Conservation (phyloP, 1,140 invertebrate species). For the Cydia strobilella region DNA sequence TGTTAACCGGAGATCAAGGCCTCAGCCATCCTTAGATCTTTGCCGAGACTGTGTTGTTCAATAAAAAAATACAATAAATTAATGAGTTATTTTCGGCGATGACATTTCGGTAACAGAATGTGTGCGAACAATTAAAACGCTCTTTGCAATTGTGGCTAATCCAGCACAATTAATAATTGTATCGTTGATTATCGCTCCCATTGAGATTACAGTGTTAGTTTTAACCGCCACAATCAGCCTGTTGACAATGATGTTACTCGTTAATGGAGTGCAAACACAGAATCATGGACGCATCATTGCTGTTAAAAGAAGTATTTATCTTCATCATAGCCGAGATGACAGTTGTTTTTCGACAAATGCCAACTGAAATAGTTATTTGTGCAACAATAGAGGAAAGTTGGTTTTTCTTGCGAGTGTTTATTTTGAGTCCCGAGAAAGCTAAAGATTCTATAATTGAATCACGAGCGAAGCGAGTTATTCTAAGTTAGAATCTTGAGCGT, state of each 20-base stretch:
- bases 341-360: too few species aligned
- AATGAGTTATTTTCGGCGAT: not conserved
- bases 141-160: constrained; percentile 13
- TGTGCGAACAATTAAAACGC: not conserved
- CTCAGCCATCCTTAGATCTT: not conserved
- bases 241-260: not conserved
- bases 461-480: too few species aligned
- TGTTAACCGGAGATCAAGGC: not conserved
- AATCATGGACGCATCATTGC: not conserved
- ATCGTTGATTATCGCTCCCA: not conserved
- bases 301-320: not conserved
- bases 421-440: too few species aligned
- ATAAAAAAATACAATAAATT: not conserved
- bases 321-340: not conserved
- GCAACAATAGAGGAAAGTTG: too few species aligned
- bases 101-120: not conserved
- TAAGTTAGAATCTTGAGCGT: too few species aligned
- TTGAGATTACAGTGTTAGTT: constrained; percentile 3
- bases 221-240: not conserved
- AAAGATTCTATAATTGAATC: too few species aligned
- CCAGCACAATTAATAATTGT: not conserved
- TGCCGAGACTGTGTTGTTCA: not conserved
- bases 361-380: too few species aligned
- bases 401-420: too few species aligned
- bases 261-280: not conserved